Percentiles rank a stretch among this genome's conserved stretches.
phyloP scores from a whole-genome alignment of 2,888 invertebrate genomes.

The Aphidius colemani region DNA sequence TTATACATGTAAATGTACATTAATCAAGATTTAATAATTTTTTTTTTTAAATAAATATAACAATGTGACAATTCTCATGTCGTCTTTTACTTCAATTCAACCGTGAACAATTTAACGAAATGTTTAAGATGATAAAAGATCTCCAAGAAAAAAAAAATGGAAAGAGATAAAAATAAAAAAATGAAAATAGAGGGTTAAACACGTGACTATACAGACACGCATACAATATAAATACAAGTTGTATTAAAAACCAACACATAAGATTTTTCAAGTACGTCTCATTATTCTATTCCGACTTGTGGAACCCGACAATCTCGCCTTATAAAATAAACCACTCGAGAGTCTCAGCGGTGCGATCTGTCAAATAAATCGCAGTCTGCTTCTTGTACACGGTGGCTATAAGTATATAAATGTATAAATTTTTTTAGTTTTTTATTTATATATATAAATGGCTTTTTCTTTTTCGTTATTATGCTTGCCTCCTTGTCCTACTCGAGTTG shows the following conservation, averaged over 20 bases:
- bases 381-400: slow-evolving; percentile 43
- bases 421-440: slow-evolving; percentile 19
- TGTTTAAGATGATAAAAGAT: not conserved
- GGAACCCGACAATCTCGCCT: slow-evolving; percentile 54
- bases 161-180: no score
- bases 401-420: not conserved
- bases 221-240: not conserved
- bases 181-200: no score
- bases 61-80: no score
- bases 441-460: slow-evolving; percentile 13
- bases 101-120: slow-evolving; percentile 10
- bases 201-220: no score
- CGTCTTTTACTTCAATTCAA: slow-evolving; percentile 1
- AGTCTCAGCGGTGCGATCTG: slow-evolving; percentile 49
- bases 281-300: slow-evolving; percentile 56
- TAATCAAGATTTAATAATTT: no score
- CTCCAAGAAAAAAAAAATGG: not conserved
- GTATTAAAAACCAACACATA: slow-evolving; percentile 16
- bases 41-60: no score
- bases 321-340: slow-evolving; percentile 53
- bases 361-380: slow-evolving; percentile 55
- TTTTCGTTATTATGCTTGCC: not conserved
- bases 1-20: no score
- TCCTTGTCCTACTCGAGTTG: no score
- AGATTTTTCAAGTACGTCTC: slow-evolving; percentile 33